Conservation (phyloP, 2,888 invertebrate species). For the Drosophila recens region DNA sequence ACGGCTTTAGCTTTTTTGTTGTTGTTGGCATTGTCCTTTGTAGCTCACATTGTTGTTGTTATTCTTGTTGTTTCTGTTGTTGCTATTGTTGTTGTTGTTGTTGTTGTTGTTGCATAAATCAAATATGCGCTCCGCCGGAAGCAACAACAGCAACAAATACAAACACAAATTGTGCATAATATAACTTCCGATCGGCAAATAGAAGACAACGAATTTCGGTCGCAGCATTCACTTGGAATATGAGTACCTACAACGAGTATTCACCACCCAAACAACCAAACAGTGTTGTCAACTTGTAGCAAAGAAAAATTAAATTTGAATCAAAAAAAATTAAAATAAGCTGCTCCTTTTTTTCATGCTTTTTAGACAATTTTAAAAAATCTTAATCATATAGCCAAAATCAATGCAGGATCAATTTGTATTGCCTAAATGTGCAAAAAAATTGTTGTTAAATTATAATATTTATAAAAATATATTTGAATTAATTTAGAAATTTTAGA, state of each 20-base stretch:
- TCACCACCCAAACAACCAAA: neutral
- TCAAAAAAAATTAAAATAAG: too few relatives aligned
- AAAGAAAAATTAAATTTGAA: too few relatives aligned
- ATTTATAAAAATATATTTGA: too few relatives aligned
- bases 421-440: too few relatives aligned
- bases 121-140: constrained; percentile 62
- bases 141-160: constrained; percentile 50
- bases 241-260: neutral
- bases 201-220: constrained; percentile 25
- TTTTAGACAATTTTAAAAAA: too few relatives aligned
- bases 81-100: neutral
- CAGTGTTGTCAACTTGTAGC: neutral
- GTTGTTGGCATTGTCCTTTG: neutral
- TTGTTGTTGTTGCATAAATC: constrained; percentile 50
- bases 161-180: constrained; percentile 69
- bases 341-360: too few relatives aligned
- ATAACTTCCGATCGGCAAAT: constrained; percentile 64
- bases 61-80: neutral
- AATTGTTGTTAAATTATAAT: too few relatives aligned
- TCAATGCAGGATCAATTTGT: too few relatives aligned
- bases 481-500: too few relatives aligned
- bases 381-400: too few relatives aligned
- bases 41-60: neutral
- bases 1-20: neutral
- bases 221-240: constrained; percentile 2